A percentile compares a stretch with the other conserved stretches of the same genome.
These are phyloP conservation scores for Petrocephalus sullivani DNA, from an alignment of 2,797 vertebrate species.

Conservation along the genomic window DNA sequence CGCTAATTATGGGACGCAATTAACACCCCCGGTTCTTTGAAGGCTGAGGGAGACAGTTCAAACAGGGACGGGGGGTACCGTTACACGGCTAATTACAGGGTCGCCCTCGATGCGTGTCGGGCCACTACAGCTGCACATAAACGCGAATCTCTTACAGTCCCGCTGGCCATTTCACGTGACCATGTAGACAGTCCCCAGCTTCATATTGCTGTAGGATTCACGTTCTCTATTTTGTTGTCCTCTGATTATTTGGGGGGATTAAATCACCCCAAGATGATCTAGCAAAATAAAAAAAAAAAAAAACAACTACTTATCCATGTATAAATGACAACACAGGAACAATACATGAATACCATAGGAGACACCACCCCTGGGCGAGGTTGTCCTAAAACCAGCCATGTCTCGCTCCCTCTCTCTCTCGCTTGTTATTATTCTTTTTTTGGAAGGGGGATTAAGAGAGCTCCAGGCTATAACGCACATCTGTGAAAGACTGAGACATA, in stretches of 20 bases:
- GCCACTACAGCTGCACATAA: background rate
- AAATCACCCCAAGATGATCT: background rate
- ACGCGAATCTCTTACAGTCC: background rate
- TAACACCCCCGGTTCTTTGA: background rate
- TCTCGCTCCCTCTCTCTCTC: background rate
- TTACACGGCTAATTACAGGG: background rate
- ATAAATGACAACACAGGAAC: constrained; percentile 28
- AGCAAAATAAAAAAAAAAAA: constrained; percentile 11
- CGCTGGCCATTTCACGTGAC: background rate
- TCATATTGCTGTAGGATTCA: background rate
- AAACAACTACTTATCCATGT: constrained; percentile 28
- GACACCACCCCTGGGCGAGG: constrained; percentile 26
- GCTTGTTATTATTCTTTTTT: background rate
- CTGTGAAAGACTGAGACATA: background rate
- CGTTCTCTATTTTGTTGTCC: background rate
- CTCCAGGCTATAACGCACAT: background rate
- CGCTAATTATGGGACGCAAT: background rate
- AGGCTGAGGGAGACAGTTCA: background rate
- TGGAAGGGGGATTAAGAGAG: background rate
- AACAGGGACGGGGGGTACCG: background rate
- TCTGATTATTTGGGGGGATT: background rate
- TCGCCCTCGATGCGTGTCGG: background rate
- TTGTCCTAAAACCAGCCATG: constrained; percentile 11
- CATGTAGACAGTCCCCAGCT: background rate
- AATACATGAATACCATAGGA: constrained; percentile 25